A percentile compares a stretch with the other conserved stretches of the same genome.
Evolutionary conservation across 2,888 invertebrate genomes (phyloP).

Genomic region (Synergus laeviventris): DNA sequence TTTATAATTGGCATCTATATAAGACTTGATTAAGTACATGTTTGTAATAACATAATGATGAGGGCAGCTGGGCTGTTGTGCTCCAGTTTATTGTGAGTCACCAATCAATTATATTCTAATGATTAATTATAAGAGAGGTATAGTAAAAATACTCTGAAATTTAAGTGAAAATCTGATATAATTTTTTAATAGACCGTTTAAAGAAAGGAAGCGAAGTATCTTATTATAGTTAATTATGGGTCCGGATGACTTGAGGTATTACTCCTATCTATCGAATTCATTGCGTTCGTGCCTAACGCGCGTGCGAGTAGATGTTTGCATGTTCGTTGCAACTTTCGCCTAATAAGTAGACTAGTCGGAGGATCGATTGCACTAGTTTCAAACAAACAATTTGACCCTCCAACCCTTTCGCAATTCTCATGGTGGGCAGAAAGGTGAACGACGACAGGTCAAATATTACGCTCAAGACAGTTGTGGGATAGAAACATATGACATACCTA

Average conservation of each 20-base stretch:
- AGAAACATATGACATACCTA: neutral
- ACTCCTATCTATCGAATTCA: conserved; percentile 38
- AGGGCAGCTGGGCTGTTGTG: too few relatives aligned
- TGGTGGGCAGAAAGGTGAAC: neutral
- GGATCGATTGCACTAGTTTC: conserved; percentile 25
- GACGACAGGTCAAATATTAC: conserved; percentile 19
- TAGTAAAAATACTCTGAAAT: too few relatives aligned
- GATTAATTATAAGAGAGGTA: neutral
- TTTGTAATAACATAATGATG: neutral
- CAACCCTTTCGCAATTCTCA: neutral
- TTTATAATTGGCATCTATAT: neutral
- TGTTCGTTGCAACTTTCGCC: conserved; percentile 5
- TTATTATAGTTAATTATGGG: neutral
- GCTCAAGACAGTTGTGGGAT: neutral
- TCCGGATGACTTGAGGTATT: conserved; percentile 10
- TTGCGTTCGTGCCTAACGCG: conserved; percentile 28
- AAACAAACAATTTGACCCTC: conserved; percentile 18
- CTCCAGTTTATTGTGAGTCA: too few relatives aligned
- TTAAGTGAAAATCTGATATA: too few relatives aligned
- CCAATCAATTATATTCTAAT: too few relatives aligned
- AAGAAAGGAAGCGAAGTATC: neutral
- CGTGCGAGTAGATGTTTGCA: conserved; percentile 30
- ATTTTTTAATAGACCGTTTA: neutral
- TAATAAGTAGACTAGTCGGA: neutral
- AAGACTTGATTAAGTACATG: neutral